Conservation (phyloP, 2,113 vertebrate species). For the Papio anubis region DNA sequence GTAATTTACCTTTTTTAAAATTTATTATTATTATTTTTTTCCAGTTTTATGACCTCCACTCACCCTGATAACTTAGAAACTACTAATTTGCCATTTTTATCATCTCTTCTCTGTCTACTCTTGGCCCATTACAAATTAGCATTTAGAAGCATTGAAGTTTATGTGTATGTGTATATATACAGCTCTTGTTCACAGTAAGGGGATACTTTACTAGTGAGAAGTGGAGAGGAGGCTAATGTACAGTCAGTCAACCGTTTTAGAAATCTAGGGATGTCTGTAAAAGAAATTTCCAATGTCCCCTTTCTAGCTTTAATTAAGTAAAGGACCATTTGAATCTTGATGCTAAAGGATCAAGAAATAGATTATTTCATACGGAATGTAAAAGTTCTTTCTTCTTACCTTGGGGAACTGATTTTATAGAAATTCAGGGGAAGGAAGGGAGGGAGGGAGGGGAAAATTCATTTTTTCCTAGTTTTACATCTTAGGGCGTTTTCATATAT, state of each 20-base stretch:
- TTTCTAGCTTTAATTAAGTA: background rate
- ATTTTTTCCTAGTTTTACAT: background rate
- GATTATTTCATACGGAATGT: background rate
- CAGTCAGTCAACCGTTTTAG: background rate
- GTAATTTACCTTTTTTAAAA: background rate
- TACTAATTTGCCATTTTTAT: constrained; percentile 23
- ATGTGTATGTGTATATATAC: no score
- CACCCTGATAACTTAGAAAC: background rate
- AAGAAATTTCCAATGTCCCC: background rate
- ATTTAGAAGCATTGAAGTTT: background rate
- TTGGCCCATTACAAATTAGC: background rate
- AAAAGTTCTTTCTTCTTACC: background rate
- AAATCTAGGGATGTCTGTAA: background rate
- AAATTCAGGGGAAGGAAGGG: background rate
- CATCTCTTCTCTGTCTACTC: background rate
- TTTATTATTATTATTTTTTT: background rate
- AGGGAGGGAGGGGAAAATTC: background rate
- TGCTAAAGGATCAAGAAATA: constrained; percentile 10
- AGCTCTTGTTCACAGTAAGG: background rate
- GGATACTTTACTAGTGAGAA: background rate
- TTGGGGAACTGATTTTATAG: constrained; percentile 32
- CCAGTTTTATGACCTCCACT: background rate
- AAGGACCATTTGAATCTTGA: constrained; percentile 11
- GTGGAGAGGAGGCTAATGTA: background rate
- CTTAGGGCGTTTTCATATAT: background rate